Conservation (phyloP, 2,888 invertebrate genomes). For the Chloroclysta siterata region DNA sequence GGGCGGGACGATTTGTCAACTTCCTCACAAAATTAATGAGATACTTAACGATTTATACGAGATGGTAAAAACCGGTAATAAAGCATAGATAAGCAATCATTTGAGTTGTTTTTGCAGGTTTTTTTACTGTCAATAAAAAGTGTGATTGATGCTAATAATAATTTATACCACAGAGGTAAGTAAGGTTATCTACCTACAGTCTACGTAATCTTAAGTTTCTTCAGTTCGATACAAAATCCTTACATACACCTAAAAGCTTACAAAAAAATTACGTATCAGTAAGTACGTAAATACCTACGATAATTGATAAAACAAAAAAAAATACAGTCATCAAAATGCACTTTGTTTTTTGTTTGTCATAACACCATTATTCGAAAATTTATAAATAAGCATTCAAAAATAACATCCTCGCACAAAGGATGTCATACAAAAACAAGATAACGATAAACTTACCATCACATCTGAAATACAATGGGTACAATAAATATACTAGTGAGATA, state of each 20-base stretch:
- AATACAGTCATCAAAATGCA: background rate
- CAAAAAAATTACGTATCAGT: too few relatives aligned
- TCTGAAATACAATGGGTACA: constrained; percentile 19
- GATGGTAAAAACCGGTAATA: background rate
- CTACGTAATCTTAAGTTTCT: too few relatives aligned
- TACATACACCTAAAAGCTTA: too few relatives aligned
- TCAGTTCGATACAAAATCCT: too few relatives aligned
- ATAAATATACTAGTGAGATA: background rate
- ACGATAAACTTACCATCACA: constrained; percentile 18
- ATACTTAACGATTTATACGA: background rate
- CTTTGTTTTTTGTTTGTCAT: constrained; percentile 7
- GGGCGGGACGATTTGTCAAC: background rate
- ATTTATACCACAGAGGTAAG: too few relatives aligned
- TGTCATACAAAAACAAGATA: constrained; percentile 2
- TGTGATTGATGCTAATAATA: too few relatives aligned
- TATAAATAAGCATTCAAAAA: constrained; percentile 21
- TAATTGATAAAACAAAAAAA: background rate
- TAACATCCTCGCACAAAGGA: constrained; percentile 17
- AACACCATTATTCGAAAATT: background rate
- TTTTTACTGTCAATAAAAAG: too few relatives aligned
- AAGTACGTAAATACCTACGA: too few relatives aligned
- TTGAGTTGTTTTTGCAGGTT: too few relatives aligned
- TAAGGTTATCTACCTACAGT: too few relatives aligned
- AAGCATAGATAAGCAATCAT: too few relatives aligned
- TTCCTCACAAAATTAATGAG: background rate